Conservation (phyloP, 2,888 invertebrate species). For the Cerastis rubricosa region DNA sequence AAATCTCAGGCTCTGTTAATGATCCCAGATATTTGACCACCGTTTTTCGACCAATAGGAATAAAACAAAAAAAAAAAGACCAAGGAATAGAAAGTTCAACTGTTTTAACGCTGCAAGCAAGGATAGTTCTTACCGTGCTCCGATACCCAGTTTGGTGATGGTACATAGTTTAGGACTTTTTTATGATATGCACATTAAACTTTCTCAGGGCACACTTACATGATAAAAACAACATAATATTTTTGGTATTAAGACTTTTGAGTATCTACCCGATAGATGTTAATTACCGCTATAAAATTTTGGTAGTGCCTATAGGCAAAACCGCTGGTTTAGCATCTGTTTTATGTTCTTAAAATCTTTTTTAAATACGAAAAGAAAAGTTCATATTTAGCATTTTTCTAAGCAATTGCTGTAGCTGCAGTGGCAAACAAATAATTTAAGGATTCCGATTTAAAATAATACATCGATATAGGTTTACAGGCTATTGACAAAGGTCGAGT, state of each 20-base stretch:
- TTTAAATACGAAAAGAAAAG: background rate
- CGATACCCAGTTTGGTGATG: too few relatives aligned
- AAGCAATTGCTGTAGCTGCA: background rate
- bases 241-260: too few relatives aligned
- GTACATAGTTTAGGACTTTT: too few relatives aligned
- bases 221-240: too few relatives aligned
- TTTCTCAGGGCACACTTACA: background rate
- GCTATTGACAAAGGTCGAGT: background rate
- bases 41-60: too few relatives aligned
- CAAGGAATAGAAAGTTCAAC: too few relatives aligned
- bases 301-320: background rate
- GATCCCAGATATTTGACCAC: too few relatives aligned
- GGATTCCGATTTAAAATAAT: background rate
- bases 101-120: too few relatives aligned
- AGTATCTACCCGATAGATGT: too few relatives aligned
- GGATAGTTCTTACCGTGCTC: too few relatives aligned
- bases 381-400: background rate
- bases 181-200: background rate
- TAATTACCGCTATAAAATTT: slow-evolving; percentile 15
- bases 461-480: background rate
- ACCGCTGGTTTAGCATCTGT: background rate
- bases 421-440: background rate
- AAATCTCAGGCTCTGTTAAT: too few relatives aligned
- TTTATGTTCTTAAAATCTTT: background rate
- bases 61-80: too few relatives aligned